Evolutionary conservation across 2,888 invertebrate species (phyloP).

Genomic region (Allygus modestus): DNA sequence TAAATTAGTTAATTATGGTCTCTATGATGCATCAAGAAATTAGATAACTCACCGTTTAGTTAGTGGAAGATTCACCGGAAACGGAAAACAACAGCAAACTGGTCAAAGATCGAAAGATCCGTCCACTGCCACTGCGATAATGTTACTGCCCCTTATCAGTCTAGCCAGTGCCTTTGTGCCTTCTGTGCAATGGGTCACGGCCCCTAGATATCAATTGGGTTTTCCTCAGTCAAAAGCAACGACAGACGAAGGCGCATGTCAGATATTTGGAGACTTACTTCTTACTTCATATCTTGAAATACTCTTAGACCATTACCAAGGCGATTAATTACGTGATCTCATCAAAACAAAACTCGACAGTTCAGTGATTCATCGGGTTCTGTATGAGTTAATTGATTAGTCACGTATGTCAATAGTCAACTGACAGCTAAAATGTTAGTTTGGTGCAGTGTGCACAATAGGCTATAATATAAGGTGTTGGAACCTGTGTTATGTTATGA

Average conservation of each 20-base stretch:
- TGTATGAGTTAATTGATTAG: too few species aligned
- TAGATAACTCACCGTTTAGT: too few species aligned
- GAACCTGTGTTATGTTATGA: too few species aligned
- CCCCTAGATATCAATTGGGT: neutral
- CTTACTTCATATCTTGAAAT: neutral
- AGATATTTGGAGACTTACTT: neutral
- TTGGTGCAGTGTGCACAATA: too few species aligned
- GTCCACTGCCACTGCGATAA: neutral
- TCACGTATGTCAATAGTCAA: too few species aligned
- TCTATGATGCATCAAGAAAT: too few species aligned
- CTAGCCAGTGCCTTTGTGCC: neutral
- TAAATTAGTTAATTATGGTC: too few species aligned
- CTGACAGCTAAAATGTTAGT: too few species aligned
- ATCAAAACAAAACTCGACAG: neutral
- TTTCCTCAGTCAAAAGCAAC: neutral
- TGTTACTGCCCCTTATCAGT: neutral
- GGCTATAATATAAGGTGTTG: too few species aligned
- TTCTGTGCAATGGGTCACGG: neutral
- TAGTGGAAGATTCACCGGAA: neutral
- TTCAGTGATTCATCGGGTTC: too few species aligned
- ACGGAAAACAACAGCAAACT: neutral
- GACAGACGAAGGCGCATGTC: neutral
- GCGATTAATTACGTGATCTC: neutral
- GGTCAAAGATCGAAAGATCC: constrained; percentile 6
- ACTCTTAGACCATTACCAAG: neutral